Evolutionary conservation across 2,113 vertebrate species (phyloP).

Genomic region (Clupea harengus): DNA sequence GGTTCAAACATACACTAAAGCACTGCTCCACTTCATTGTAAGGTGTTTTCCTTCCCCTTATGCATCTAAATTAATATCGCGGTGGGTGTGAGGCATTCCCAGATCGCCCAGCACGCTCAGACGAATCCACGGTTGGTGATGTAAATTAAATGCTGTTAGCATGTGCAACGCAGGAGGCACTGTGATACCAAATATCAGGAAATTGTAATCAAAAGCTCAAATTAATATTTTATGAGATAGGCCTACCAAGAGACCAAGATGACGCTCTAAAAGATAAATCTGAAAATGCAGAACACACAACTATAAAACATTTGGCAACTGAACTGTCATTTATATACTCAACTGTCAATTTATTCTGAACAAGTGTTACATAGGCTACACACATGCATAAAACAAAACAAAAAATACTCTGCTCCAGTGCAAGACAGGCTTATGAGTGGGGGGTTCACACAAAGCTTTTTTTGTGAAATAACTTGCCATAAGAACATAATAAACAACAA

Average conservation of each 20-base stretch:
- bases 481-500: not conserved
- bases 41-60: not conserved
- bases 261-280: not conserved
- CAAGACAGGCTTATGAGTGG: not conserved
- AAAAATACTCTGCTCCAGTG: not conserved
- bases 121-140: not conserved
- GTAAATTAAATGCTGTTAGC: constrained; percentile 10
- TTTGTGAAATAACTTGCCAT: not conserved
- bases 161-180: constrained; percentile 17
- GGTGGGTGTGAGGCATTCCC: not conserved
- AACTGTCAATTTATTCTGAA: not conserved
- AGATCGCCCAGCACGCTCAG: not conserved
- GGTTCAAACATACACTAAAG: not conserved
- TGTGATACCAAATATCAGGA: constrained; percentile 1
- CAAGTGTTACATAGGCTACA: not conserved
- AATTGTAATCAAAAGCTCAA: not conserved
- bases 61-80: not conserved
- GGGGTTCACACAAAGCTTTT: not conserved
- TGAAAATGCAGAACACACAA: not conserved
- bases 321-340: too few species aligned
- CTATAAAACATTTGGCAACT: not conserved
- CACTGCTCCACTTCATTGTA: not conserved
- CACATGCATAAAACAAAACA: not conserved
- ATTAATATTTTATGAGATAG: not conserved
- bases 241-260: not conserved